These are phyloP conservation scores for Falco concolor DNA, from an alignment of 2,797 vertebrate species.

Conservation along the genomic window DNA sequence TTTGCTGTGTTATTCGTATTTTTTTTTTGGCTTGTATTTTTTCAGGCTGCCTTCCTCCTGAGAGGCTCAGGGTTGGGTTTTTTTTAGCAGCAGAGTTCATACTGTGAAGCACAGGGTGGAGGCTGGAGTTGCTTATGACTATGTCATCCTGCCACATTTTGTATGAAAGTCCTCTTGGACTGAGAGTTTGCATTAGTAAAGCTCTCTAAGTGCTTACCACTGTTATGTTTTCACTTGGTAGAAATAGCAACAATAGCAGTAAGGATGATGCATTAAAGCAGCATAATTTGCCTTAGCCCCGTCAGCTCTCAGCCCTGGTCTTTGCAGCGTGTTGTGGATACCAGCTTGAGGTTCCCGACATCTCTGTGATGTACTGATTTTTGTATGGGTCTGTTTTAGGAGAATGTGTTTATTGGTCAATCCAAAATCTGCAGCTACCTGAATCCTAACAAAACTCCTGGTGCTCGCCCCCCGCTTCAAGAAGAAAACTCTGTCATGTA, in stretches of 20 bases:
- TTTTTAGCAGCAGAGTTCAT: neutral
- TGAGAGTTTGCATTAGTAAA: neutral
- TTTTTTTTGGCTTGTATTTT: neutral
- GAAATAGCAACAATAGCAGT: neutral
- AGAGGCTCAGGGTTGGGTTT: neutral
- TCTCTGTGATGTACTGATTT: neutral
- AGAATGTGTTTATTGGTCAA: slow-evolving; percentile 81
- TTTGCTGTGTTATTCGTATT: neutral
- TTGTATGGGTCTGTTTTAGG: slow-evolving; percentile 75
- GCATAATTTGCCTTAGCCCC: neutral
- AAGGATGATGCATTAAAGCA: neutral
- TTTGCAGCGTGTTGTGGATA: neutral
- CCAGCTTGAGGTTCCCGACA: neutral
- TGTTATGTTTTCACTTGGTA: neutral
- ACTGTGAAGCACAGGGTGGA: neutral
- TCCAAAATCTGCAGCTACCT: slow-evolving; percentile 80
- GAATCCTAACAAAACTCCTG: slow-evolving; percentile 77
- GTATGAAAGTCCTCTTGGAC: neutral
- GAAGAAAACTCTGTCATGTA: slow-evolving; percentile 83
- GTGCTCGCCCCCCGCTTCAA: slow-evolving; percentile 77
- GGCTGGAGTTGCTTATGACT: neutral
- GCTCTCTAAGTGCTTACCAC: neutral
- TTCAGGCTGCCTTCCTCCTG: neutral
- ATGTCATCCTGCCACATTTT: neutral
- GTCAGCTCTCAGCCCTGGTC: neutral